A percentile compares a stretch with the other conserved stretches of the same genome.
These are phyloP conservation scores for Platycercus adscitus DNA, from an alignment of 2,113 vertebrate species.

Conservation along the genomic window DNA sequence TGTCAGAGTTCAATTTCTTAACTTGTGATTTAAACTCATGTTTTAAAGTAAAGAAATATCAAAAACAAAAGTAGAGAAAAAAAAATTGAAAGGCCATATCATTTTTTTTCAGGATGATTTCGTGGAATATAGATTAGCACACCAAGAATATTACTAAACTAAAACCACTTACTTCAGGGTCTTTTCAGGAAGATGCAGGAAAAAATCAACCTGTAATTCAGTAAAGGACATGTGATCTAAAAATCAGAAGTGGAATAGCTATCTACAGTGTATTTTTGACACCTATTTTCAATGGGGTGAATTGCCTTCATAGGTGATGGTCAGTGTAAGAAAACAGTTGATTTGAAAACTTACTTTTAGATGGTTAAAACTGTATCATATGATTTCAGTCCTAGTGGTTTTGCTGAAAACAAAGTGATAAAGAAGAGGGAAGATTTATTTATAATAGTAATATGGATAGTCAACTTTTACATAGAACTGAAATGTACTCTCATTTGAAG, in stretches of 20 bases:
- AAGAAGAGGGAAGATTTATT: neutral
- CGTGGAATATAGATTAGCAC: neutral
- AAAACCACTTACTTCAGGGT: neutral
- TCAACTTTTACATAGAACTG: neutral
- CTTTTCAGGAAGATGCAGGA: neutral
- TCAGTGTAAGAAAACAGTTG: neutral
- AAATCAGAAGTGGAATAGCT: neutral
- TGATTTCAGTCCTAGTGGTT: neutral
- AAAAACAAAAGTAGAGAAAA: neutral
- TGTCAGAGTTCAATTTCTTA: neutral
- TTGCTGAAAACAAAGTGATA: neutral
- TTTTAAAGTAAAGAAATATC: neutral
- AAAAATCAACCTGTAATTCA: neutral
- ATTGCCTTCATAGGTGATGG: neutral
- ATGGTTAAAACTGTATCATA: neutral
- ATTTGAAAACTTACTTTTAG: neutral
- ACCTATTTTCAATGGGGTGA: neutral
- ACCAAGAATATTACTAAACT: neutral
- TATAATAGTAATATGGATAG: neutral
- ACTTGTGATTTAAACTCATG: neutral
- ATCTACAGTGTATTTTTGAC: neutral
- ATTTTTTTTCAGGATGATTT: neutral
- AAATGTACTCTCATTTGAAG: neutral
- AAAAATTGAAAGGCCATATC: neutral
- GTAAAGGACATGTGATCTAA: fast-evolving